Conservation (phyloP, 2,888 invertebrate species). For the Epinotia ramella region DNA sequence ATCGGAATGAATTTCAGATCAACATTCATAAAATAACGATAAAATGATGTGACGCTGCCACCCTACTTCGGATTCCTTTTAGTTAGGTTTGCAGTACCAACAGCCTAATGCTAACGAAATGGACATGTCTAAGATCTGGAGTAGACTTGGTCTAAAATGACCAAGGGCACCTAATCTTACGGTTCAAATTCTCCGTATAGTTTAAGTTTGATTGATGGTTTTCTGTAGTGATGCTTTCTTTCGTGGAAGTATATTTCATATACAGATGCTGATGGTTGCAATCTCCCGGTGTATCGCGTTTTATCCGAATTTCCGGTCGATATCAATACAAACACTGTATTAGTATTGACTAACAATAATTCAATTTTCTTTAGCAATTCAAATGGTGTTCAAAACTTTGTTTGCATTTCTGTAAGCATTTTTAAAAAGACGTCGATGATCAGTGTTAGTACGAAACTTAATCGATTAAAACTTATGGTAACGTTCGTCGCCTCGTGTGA, state of each 20-base stretch:
- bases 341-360: too few relatives aligned
- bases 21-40: slow-evolving; percentile 19
- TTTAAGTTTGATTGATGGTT: slow-evolving; percentile 10
- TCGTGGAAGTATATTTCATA: slow-evolving; percentile 25
- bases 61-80: neutral
- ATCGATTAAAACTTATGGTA: neutral
- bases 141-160: neutral
- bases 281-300: neutral
- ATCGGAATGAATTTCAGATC: neutral
- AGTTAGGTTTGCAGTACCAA: slow-evolving; percentile 4
- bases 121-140: neutral
- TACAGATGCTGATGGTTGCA: slow-evolving; percentile 6
- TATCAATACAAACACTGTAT: neutral
- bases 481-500: slow-evolving; percentile 15
- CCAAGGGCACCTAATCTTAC: neutral
- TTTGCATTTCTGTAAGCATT: slow-evolving; percentile 35
- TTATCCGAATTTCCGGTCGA: neutral
- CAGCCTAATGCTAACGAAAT: neutral
- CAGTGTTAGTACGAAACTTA: neutral
- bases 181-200: neutral
- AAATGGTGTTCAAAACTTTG: neutral
- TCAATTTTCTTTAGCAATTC: neutral
- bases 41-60: neutral
- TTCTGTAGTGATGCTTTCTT: slow-evolving; percentile 32
- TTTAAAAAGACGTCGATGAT: slow-evolving; percentile 6